These are phyloP conservation scores for Limosa lapponica DNA, from an alignment of 2,797 vertebrate genomes.

Conservation along the genomic window DNA sequence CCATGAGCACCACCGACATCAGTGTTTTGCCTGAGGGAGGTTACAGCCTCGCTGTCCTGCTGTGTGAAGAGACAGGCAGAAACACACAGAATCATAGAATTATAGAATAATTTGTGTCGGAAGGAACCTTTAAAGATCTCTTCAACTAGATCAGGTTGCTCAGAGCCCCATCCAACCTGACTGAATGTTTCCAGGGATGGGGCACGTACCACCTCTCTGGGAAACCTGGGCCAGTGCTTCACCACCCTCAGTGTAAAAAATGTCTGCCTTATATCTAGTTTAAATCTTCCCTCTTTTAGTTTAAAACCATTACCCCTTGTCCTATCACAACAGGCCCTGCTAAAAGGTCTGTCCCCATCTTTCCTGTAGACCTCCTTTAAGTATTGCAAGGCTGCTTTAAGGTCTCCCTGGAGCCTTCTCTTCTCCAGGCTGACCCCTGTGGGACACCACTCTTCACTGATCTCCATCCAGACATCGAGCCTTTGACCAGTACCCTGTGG, in stretches of 20 bases:
- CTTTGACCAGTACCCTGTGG: not conserved
- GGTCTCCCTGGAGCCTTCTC: not conserved
- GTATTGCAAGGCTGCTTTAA: not conserved
- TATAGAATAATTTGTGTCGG: not conserved
- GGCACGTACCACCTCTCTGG: not conserved
- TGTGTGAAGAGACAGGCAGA: not conserved
- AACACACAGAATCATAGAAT: not conserved
- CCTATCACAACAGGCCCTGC: not conserved
- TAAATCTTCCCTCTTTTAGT: not conserved
- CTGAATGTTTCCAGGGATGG: not conserved
- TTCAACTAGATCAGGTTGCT: not conserved
- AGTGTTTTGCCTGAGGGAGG: not conserved
- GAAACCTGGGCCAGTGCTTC: not conserved
- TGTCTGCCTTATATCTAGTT: not conserved
- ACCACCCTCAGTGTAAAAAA: not conserved
- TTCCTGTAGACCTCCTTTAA: not conserved
- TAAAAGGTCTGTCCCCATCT: no score
- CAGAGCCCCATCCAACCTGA: not conserved
- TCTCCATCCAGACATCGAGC: not conserved
- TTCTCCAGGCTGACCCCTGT: not conserved
- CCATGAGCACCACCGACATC: not conserved
- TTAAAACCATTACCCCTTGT: not conserved
- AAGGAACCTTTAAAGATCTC: not conserved
- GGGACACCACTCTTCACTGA: not conserved
- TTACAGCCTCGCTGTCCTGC: rapidly evolving